Evolutionary conservation across 2,113 vertebrate species (phyloP), one percentile per base, ranked within the genome.

Genomic region (Pterocles gutturalis): DNA sequence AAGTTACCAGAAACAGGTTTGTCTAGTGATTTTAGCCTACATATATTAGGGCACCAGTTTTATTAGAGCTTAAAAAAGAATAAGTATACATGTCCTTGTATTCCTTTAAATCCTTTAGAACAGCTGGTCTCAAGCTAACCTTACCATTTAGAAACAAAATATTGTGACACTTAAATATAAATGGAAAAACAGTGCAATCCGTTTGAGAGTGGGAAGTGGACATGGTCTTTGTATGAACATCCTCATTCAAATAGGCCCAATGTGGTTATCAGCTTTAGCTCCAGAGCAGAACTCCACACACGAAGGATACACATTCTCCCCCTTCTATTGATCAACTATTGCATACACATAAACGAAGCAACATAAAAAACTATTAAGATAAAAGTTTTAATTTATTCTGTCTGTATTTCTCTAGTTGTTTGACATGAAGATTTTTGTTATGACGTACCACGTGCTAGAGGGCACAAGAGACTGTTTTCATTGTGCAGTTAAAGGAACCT

Each of bases 401-500:
- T 45, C 86, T 91, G 38, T 75, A 69, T 94, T 95, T 81, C 58
- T 83, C 31, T 82, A 84, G 78, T 43, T 83, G 38, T 64, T 87
- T 82, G 61, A 71, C 24, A 36, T 73, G 71, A 90, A 73, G 20
- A 36, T 67, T 70, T 87, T 91, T 83, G 36, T 84, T 71, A 87
- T 46, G 90, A 96, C 72, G 90, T 46, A 77, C 22, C 18, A 80
- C 55, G 83, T 79, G 73, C 79, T 96, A 80, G 89, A 95, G 96
- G 91, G 93, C 93, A 97, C 91, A 95, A 95, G 93, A 94, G 96
- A 76, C 55, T 33, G 0, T 96, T 98, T 87, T 96, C 90, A 97
- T 95, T 96, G 81, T 96, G 94, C 57, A 94, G 85, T 92, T 93
- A 97, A 97, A 98, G 77, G 58, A 97, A 89, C 70, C 65, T 90